Evolutionary conservation across 2,888 invertebrate species (phyloP).

Genomic region (Keiferia lycopersicella): DNA sequence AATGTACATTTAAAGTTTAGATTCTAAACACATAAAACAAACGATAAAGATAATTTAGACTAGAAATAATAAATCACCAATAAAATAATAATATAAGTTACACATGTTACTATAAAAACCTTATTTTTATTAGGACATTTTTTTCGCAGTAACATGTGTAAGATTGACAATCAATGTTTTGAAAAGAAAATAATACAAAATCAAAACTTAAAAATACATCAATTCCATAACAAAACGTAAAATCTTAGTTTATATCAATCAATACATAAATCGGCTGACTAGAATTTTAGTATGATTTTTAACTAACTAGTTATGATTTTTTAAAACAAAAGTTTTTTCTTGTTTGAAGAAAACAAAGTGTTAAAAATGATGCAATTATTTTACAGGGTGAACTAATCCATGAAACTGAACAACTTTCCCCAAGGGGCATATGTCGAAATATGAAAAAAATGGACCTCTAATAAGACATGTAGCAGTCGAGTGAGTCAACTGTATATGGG

Average conservation of each 20-base stretch:
- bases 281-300: constrained; percentile 7
- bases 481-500: too few relatives aligned
- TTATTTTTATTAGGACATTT: neutral
- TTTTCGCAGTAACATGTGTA: neutral
- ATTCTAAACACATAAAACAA: constrained; percentile 1
- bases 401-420: too few relatives aligned
- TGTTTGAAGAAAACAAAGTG: too few relatives aligned
- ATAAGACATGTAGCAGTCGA: too few relatives aligned
- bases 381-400: too few relatives aligned
- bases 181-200: neutral
- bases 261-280: constrained; percentile 8
- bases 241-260: constrained; percentile 26
- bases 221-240: constrained; percentile 36
- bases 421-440: too few relatives aligned
- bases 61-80: constrained; percentile 25
- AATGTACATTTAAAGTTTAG: neutral
- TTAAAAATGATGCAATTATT: too few relatives aligned
- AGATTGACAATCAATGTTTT: constrained; percentile 24
- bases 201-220: constrained; percentile 32
- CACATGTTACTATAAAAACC: too few relatives aligned
- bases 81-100: constrained; percentile 22
- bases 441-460: too few relatives aligned
- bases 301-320: too few relatives aligned
- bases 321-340: neutral
- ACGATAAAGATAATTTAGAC: constrained; percentile 21